These are phyloP conservation scores for Tenrec ecaudatus DNA, from an alignment of 2,113 vertebrate species.

Conservation along the genomic window DNA sequence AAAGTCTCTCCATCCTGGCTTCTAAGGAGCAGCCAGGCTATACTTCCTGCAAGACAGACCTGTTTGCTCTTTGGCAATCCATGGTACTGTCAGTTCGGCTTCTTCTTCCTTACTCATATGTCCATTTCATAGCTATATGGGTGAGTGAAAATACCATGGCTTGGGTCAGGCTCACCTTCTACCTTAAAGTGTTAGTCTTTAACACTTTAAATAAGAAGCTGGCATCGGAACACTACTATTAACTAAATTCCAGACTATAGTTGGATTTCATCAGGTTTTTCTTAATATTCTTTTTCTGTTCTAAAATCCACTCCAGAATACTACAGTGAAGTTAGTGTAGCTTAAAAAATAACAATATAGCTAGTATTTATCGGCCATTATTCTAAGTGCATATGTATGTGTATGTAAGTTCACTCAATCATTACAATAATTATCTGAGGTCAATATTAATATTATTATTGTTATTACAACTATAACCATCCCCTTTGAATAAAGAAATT, in stretches of 20 bases:
- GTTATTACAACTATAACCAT: neutral
- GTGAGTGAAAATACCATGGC: too few relatives aligned
- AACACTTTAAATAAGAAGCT: too few relatives aligned
- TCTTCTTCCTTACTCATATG: too few relatives aligned
- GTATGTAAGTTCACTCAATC: neutral
- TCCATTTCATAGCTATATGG: too few relatives aligned
- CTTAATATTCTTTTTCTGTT: neutral
- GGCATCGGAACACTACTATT: neutral
- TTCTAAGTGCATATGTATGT: neutral
- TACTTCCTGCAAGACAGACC: too few relatives aligned
- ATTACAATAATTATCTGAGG: neutral
- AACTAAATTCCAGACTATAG: neutral
- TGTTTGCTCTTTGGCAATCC: too few relatives aligned
- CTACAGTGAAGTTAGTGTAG: neutral
- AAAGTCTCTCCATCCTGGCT: too few relatives aligned
- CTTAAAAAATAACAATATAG: neutral
- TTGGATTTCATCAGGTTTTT: constrained; percentile 5
- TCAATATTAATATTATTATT: neutral
- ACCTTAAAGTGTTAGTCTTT: too few relatives aligned
- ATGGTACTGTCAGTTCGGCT: too few relatives aligned
- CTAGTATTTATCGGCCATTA: neutral
- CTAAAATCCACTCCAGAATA: neutral
- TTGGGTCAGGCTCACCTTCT: too few relatives aligned
- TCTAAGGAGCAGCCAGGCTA: too few relatives aligned
- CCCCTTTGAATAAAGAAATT: neutral